Conservation (phyloP, 2,797 vertebrate genomes). For the Choloepus didactylus region DNA sequence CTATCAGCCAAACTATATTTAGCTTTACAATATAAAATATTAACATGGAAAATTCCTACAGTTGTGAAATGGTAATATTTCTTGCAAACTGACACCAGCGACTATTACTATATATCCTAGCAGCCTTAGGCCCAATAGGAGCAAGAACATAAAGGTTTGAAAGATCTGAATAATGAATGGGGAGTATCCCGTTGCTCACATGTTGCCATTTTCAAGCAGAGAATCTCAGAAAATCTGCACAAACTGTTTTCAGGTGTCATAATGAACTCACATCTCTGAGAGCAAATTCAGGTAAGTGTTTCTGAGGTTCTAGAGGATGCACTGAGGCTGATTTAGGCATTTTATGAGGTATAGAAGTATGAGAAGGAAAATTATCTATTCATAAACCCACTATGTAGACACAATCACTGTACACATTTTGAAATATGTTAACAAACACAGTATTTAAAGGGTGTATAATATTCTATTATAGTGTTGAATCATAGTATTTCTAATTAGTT, state of each 20-base stretch:
- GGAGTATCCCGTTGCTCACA: conserved; percentile 10
- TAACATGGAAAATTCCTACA: conserved; percentile 55
- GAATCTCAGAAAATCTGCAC: conserved; percentile 31
- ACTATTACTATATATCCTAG: conserved; percentile 43
- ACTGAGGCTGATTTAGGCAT: not conserved
- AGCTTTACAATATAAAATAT: conserved; percentile 70
- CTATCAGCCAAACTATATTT: conserved; percentile 63
- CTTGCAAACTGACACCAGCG: conserved; percentile 18
- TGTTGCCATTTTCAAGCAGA: conserved; percentile 10
- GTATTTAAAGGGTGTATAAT: not conserved
- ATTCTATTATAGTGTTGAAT: not conserved
- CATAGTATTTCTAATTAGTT: not conserved
- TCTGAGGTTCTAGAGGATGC: not conserved
- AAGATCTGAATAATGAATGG: conserved; percentile 35
- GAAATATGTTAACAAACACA: not conserved
- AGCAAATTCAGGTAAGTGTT: not conserved
- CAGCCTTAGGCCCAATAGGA: not conserved
- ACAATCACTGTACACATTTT: not conserved
- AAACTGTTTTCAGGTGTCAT: conserved; percentile 21
- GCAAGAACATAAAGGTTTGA: conserved; percentile 15
- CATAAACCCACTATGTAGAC: not conserved
- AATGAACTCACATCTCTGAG: not conserved
- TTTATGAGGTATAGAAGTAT: conserved; percentile 22
- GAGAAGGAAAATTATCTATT: not conserved
- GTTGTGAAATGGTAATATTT: conserved; percentile 60